These are phyloP conservation scores for Drosophila ercepeae DNA, from an alignment of 1,140 invertebrate species.

Conservation along the genomic window DNA sequence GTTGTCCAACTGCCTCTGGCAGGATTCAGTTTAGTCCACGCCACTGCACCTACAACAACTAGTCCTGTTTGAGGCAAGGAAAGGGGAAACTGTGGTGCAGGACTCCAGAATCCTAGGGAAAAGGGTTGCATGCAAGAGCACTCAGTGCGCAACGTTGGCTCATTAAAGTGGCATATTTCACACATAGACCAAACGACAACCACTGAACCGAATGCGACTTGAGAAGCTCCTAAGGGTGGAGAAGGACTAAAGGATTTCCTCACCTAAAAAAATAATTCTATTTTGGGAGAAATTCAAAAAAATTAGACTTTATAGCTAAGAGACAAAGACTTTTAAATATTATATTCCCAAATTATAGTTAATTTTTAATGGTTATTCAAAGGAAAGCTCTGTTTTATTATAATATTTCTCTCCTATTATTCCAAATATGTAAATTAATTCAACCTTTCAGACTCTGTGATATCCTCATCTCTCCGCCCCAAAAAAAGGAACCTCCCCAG, in stretches of 20 bases:
- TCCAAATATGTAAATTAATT: conserved; percentile 18
- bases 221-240: background rate
- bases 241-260: background rate
- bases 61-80: conserved; percentile 7
- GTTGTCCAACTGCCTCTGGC: conserved; percentile 40
- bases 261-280: background rate
- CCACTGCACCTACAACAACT: conserved; percentile 75
- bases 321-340: background rate
- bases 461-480: background rate
- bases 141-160: conserved; percentile 75
- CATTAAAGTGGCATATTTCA: conserved; percentile 82
- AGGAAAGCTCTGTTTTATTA: background rate
- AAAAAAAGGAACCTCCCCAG: background rate
- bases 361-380: background rate
- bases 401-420: background rate
- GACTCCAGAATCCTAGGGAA: background rate
- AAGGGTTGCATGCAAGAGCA: conserved; percentile 51
- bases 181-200: conserved; percentile 65
- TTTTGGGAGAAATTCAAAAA: background rate
- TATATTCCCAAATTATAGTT: too few species aligned
- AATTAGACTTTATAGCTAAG: background rate
- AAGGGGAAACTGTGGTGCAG: conserved; percentile 7
- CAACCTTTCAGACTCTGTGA: conserved; percentile 2
- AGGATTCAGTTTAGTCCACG: conserved; percentile 71
- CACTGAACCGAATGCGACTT: conserved; percentile 52